Percentiles rank a stretch among this genome's conserved stretches.
phyloP scores from a whole-genome alignment of 1,140 invertebrate species.

The Meloidogyne exigua region DNA sequence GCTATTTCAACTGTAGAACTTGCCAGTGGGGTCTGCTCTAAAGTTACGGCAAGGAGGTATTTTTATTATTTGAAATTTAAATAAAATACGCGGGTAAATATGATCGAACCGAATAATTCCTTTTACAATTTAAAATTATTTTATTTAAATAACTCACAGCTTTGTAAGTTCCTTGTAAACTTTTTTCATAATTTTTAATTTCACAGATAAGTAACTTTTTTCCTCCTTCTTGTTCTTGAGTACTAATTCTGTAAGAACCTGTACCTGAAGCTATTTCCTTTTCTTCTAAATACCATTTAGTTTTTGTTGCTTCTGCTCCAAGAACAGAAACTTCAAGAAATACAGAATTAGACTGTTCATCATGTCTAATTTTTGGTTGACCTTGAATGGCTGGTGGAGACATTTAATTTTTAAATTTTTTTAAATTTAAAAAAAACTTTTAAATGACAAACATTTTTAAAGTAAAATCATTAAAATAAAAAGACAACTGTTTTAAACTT shows the following conservation, averaged over 20 bases:
- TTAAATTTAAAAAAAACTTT: neutral
- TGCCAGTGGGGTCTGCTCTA: no score
- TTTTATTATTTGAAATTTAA: no score
- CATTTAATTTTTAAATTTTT: slow-evolving; percentile 35
- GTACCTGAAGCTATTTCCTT: slow-evolving; percentile 55
- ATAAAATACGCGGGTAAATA: no score
- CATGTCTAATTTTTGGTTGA: slow-evolving; percentile 59
- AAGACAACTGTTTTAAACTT: neutral
- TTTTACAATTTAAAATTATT: no score
- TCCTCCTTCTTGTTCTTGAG: slow-evolving; percentile 57
- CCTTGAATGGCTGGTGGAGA: slow-evolving; percentile 59
- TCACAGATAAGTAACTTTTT: slow-evolving; percentile 56
- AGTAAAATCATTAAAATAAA: neutral
- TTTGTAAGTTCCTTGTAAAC: slow-evolving; percentile 62
- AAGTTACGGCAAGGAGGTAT: no score
- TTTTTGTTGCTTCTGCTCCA: slow-evolving; percentile 56
- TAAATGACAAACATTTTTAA: neutral
- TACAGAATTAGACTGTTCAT: slow-evolving; percentile 51
- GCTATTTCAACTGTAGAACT: no score
- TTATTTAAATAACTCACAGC: slow-evolving; percentile 12
- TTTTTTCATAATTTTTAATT: slow-evolving; percentile 64
- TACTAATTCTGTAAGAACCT: slow-evolving; percentile 52
- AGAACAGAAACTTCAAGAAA: slow-evolving; percentile 53
- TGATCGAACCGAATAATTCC: no score
- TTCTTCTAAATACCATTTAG: slow-evolving; percentile 60